Evolutionary conservation across 2,113 vertebrate genomes (phyloP).

Genomic region (Rhombomys opimus): DNA sequence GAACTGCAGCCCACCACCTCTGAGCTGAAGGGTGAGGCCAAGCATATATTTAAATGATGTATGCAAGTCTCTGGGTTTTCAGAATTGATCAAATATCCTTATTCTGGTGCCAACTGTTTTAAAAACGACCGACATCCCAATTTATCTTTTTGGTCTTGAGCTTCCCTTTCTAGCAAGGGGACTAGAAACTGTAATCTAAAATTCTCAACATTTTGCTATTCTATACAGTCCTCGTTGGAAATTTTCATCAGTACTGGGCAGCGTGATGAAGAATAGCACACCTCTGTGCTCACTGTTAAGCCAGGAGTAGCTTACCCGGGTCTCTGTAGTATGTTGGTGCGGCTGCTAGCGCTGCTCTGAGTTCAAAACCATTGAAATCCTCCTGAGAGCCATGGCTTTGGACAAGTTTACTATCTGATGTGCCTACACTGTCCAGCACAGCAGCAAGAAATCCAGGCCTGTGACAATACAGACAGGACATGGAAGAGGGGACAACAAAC

Average conservation of each 20-base stretch:
- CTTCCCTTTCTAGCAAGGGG: background rate
- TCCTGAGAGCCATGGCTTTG: background rate
- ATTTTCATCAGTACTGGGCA: background rate
- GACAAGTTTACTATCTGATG: background rate
- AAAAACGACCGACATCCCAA: background rate
- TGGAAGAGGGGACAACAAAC: background rate
- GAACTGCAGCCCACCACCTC: background rate
- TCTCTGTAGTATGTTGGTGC: no score
- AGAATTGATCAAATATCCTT: background rate
- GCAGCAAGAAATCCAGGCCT: background rate
- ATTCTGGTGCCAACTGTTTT: background rate
- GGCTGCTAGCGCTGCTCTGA: background rate
- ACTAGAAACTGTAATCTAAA: background rate
- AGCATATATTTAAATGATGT: background rate
- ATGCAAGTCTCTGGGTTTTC: background rate
- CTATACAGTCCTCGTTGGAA: background rate
- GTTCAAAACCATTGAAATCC: background rate
- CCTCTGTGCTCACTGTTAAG: background rate
- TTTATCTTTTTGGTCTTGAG: background rate
- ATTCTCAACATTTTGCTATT: conserved; percentile 18
- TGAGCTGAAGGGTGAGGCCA: background rate
- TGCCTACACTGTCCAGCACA: background rate
- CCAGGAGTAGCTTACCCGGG: no score
- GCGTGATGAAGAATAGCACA: background rate
- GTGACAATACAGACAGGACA: background rate